Evolutionary conservation across 2,888 invertebrate species (phyloP), one percentile per base, ranked within the genome.

Genomic region (Resseliella maxima): DNA sequence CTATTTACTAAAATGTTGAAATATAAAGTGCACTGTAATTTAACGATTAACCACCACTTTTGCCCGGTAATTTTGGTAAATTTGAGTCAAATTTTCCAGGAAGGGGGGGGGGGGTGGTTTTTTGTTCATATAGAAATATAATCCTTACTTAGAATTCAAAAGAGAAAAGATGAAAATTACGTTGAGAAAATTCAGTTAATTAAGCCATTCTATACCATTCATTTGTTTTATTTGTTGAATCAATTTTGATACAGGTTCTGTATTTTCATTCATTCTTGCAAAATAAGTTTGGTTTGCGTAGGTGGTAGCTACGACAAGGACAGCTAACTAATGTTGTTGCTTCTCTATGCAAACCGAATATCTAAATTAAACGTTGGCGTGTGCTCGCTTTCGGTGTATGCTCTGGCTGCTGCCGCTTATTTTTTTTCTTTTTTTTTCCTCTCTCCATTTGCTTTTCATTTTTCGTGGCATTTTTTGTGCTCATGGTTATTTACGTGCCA

Each of bases 261-360:
- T 31, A n/a, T 72, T 27, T 72, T 72, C 72, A 72, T 72, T 72
- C 72, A 72, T 72, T 72, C 31, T 72, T 72, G 1, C 31, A 72
- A n/a, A 72, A 59, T 59, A 59, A 59, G 24, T 59, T 59, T n/a
- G n/a, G 31, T 15, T 72, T 72, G 72, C 72, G 72, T 31, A 31
- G 72, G 72, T 15, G 72, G 31, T 72, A 72, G 72, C 72, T 72
- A 31, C 31, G 35, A 72, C 72, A 72, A 35, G 72, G 72, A 31
- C 12, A 31, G 31, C 72, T 50, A 18, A n/a, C 18, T 15, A 18
- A 15, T 50, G 46, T 2, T 50, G 46, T 18, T 50, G 46, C 46
- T 72, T 31, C 72, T 72, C 31, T 31, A 72, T 31, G 35, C 27
- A 31, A 59, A 59, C 24, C 27, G 59, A 27, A 59, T 10, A 31